phyloP scores from a whole-genome alignment of 2,113 vertebrate genomes.

The Athene cunicularia region DNA sequence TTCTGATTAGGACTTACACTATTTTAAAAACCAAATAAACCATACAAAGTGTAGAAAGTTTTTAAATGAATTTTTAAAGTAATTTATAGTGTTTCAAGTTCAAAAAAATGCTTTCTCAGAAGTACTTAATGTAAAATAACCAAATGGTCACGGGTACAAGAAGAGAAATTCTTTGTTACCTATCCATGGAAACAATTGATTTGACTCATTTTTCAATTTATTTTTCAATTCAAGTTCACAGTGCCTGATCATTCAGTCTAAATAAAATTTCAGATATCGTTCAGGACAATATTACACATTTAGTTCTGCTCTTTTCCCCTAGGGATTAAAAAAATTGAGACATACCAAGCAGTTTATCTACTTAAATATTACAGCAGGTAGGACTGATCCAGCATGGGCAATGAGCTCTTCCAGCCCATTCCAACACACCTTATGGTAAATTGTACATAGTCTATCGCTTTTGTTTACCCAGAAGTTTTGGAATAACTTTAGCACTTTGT shows the following conservation, averaged over 20 bases:
- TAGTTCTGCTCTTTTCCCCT: not conserved
- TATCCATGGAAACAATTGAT: not conserved
- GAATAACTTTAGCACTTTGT: not conserved
- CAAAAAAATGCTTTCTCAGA: not conserved
- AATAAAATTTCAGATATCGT: not conserved
- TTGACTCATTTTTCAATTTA: not conserved
- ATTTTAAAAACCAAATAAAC: not conserved
- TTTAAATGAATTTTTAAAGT: not conserved
- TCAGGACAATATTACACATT: not conserved
- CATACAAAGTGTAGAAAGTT: not conserved
- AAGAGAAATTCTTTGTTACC: not conserved
- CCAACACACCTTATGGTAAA: not conserved
- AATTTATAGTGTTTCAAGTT: not conserved
- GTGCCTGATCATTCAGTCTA: not conserved
- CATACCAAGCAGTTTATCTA: not conserved
- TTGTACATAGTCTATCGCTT: not conserved
- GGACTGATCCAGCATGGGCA: not conserved
- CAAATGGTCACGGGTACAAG: not conserved
- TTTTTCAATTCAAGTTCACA: not conserved
- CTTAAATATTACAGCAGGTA: not conserved
- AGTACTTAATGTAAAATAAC: not conserved
- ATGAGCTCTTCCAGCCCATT: not conserved
- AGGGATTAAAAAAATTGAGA: not conserved
- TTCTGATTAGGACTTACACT: not conserved
- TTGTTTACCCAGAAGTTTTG: not conserved